Evolutionary conservation across 2,888 invertebrate species (phyloP), one percentile per base, ranked within the genome.

Genomic region (Lysandra bellargus): DNA sequence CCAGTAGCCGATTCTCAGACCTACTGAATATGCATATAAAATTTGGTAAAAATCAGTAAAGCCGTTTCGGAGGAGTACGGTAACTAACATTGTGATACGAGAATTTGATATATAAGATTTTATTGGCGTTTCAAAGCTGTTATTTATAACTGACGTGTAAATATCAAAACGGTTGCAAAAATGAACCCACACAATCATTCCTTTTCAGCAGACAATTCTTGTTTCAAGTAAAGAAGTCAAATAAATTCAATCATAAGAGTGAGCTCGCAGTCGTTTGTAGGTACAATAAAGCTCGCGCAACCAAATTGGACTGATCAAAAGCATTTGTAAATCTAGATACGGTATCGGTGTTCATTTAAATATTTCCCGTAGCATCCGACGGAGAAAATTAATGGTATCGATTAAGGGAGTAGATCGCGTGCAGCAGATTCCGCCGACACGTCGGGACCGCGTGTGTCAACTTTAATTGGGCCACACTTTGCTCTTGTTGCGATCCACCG

Each of bases 381-480:
- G 86, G 89, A 89, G 88, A 90, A 93, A 92, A 93, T 93, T 91
- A 91, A 93, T 92, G 91, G 89, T 89, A 89, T 92, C 92, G 92
- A 93, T 93, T 91, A 90, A 90, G 87, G 86, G 88, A 79, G 78
- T 86, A 91, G 93, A 94, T 93, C 90, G 93, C 93, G 93, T 93
- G 93, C 92, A 88, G 87, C 87, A 90, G 92, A 92, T 92, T 89
- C 86, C 85, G 85, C 84, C 84, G 85, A 90, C 91, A 88, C 89
- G 88, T 88, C 88, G 91, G 91, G 87, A 90, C 91, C 88, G 90
- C 87, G 89, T 87, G 89, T 94, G 94, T 93, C 92, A 92, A 90
- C 89, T 93, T 93, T 94, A 94, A 94, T 94, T 94, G 94, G 94
- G 89, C 90, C 89, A 89, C 88, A 86, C 87, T 90, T 90, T 91